Base-by-base conservation (phyloP, 2,888 invertebrate genomes). In the Zhengitettix transpicula region DNA sequence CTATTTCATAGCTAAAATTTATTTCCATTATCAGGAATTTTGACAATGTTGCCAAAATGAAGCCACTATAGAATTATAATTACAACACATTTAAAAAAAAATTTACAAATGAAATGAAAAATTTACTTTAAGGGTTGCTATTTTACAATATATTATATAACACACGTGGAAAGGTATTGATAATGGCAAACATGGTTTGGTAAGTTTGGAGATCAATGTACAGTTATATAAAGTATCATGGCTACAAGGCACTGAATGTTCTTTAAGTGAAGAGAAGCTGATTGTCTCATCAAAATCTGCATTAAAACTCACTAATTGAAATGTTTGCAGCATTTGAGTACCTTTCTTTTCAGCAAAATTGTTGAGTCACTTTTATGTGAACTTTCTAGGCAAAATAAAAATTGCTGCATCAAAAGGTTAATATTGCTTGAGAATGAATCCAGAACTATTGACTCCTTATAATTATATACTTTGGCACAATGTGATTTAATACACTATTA, bases 231-330 rank as follows among this genome's bases (percentile, higher is more conserved):
- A 40, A 28, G 12, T 17, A 28, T 55, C n/a, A 55, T 16, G 55
- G 40, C 55, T 55, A 55, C 55, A 55, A 55, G 55, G 55, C 55
- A 55, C 55, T 55, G 55, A 55, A 55, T 55, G 53, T 16, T 40
- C 40, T n/a, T 41, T 40, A 55, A n/a, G 40, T 55, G 40, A 14
- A 55, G 17, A 40, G 55, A 55, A 40, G 55, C n/a, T 40, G 40
- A 55, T 40, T 40, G 40, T 41, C 11, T 14, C 14, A 53, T 40
- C 41, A n/a, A 28, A 28, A 17, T 40, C n/a, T 41, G 41, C 55
- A 17, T 40, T 47, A 47, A 47, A 12, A 47, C 9, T 14, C n/a
- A 41, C 14, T 1, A 8, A 47, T 47, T n/a, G 8, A 47, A 47
- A 14, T 8, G 5, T 14, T 47, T n/a, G 47, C 47, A 47, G n/a